Evolutionary conservation across 2,113 vertebrate genomes (phyloP), one percentile per base, ranked within the genome.

Genomic region (Plestiodon gilberti): DNA sequence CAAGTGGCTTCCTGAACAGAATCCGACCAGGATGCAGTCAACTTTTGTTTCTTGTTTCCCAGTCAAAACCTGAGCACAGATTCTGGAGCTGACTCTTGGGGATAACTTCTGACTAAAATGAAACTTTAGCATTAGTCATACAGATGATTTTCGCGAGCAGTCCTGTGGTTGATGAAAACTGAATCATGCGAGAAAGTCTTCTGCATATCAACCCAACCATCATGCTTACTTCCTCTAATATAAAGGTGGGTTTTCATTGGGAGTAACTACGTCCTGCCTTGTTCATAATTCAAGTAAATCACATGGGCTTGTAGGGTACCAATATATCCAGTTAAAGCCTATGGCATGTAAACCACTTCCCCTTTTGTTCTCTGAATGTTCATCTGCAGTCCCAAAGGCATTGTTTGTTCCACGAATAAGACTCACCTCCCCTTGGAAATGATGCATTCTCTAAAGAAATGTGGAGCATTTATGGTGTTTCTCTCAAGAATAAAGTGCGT

Each of bases 401-500:
- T 75, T 75, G 64, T 75, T 57, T 48, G 18, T 25, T 84, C 70
- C 28, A 38, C 48, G 71, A 48, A 71, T 62, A 64, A 75, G 71
- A 64, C 17, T 75, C 38, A 33, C 57, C 57, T 75, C 57, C 59
- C 20, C 35, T 84, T 84, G 57, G 70, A 84, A 84, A 28, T 40
- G 65, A 75, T 4, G 57, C 25, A 30, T 62, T 75, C 82, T 59
- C 30, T 15, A 75, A 84, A 75, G 62, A 84, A 25, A 84, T 5
- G 10, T 64, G 38, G 71, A 84, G 57, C 55, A 75, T 83, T 84
- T 43, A n/a, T n/a, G 82, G 40, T 35, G 22, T 62, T 83, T 75
- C n/a, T 74, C 73, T 38, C 57, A 43, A 74, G 55, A 70, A 75
- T 83, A 83, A 74, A 74, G 33, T 83, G 52, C 22, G 6, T 73